phyloP scores from a whole-genome alignment of 2,888 invertebrate genomes.

The Ectobius pallidus region DNA sequence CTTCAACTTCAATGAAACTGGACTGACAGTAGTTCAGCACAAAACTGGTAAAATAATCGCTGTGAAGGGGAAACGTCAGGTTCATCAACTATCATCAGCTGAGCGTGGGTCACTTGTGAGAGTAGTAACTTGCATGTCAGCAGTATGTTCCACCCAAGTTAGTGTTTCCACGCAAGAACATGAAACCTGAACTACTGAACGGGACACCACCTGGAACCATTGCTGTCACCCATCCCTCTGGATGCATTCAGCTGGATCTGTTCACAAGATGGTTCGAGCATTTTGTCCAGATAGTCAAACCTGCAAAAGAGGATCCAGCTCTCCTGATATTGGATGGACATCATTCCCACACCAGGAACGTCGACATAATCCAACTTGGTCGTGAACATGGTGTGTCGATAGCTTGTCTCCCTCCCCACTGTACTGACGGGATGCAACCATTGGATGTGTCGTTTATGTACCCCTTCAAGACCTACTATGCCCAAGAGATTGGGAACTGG shows the following conservation, averaged over 20 bases:
- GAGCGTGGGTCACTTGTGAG: conserved; percentile 49
- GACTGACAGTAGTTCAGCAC: conserved; percentile 47
- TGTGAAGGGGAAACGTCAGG: conserved; percentile 49
- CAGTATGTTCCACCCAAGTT: conserved; percentile 50
- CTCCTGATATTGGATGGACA: neutral
- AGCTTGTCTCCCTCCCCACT: neutral
- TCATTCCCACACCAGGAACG: neutral
- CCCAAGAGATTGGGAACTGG: neutral
- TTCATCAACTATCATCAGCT: conserved; percentile 48
- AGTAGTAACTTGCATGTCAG: conserved; percentile 49
- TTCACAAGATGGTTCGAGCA: neutral
- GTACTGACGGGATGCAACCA: neutral
- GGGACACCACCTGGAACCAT: conserved; percentile 49
- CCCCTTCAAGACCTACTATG: neutral
- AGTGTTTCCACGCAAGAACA: conserved; percentile 50
- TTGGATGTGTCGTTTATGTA: neutral
- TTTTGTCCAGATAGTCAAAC: neutral
- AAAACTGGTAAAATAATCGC: conserved; percentile 45
- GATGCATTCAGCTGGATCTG: conserved; percentile 28
- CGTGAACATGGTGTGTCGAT: conserved; percentile 1
- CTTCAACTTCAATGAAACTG: conserved; percentile 51
- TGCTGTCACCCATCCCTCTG: conserved; percentile 47
- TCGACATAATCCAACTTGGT: neutral
- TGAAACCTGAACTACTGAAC: conserved; percentile 48
- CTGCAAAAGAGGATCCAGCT: no score